These are phyloP conservation scores for Cyclophora punctaria DNA, from an alignment of 2,888 invertebrate species.

Conservation along the genomic window DNA sequence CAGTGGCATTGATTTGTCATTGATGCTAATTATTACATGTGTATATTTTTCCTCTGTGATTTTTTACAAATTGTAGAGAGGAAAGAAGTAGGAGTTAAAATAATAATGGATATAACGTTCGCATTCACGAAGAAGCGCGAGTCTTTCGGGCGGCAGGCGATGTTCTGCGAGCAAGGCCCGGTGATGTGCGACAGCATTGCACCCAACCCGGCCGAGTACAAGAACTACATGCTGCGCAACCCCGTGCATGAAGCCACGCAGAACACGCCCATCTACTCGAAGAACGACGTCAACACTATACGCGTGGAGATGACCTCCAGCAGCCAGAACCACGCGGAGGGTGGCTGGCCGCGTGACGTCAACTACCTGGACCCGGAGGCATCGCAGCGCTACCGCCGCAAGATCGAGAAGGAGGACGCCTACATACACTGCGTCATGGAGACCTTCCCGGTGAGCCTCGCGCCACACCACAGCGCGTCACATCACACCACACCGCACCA, in stretches of 20 bases:
- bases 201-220: slow-evolving; percentile 39
- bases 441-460: no score
- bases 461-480: no score
- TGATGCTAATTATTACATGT: no score
- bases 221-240: slow-evolving; percentile 64
- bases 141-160: slow-evolving; percentile 63
- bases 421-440: slow-evolving; percentile 80
- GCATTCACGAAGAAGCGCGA: slow-evolving; percentile 59
- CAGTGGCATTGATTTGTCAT: no score
- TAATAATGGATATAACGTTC: slow-evolving; percentile 25
- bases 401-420: slow-evolving; percentile 85
- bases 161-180: slow-evolving; percentile 61
- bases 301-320: slow-evolving; percentile 69
- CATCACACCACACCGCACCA: no score
- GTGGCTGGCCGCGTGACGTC: slow-evolving; percentile 89
- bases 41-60: no score
- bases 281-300: slow-evolving; percentile 74
- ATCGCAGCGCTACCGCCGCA: slow-evolving; percentile 83
- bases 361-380: slow-evolving; percentile 79
- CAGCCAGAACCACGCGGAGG: slow-evolving; percentile 83
- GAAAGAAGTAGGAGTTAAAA: no score
- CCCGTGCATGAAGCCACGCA: slow-evolving; percentile 69
- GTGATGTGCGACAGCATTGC: slow-evolving; percentile 49
- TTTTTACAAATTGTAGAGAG: no score
- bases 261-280: slow-evolving; percentile 50